A percentile compares a stretch with the other conserved stretches of the same genome.
These are phyloP conservation scores for Orientallactaga sibirica DNA, from an alignment of 2,797 vertebrate genomes.

Conservation along the genomic window DNA sequence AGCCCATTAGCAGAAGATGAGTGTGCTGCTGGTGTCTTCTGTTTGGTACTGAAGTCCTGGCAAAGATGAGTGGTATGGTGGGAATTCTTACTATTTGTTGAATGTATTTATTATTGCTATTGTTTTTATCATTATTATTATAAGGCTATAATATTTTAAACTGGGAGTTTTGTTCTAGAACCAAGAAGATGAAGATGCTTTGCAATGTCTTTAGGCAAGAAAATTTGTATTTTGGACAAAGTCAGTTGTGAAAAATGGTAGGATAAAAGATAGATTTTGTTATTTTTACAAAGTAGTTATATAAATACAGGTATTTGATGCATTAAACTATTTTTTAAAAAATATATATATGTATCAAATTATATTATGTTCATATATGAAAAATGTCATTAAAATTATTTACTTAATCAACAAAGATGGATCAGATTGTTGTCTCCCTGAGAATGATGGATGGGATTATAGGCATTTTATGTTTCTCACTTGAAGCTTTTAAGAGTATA, in stretches of 20 bases:
- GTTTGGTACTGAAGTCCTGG: neutral
- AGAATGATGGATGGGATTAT: constrained; percentile 37
- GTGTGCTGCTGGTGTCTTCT: neutral
- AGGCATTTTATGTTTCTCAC: constrained; percentile 54
- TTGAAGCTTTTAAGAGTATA: constrained; percentile 63
- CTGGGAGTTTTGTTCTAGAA: neutral
- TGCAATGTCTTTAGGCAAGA: neutral
- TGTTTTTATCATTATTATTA: too few species aligned
- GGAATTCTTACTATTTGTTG: neutral
- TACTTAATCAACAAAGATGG: constrained; percentile 34
- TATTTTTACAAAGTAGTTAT: too few species aligned
- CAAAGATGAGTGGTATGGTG: neutral
- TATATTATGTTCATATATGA: too few species aligned
- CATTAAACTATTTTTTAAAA: neutral
- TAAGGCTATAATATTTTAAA: neutral
- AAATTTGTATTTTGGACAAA: neutral
- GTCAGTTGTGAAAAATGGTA: neutral
- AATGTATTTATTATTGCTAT: neutral
- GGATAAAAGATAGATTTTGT: constrained; percentile 37
- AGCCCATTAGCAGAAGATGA: neutral
- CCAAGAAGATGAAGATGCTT: neutral
- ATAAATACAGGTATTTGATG: constrained; percentile 17
- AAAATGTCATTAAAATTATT: constrained; percentile 55
- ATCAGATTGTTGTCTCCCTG: constrained; percentile 5
- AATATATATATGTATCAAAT: too few species aligned